A percentile compares a stretch with the other conserved stretches of the same genome.
Conservation (phyloP, 2,888 invertebrate species). For the Eupithecia inturbata region DNA sequence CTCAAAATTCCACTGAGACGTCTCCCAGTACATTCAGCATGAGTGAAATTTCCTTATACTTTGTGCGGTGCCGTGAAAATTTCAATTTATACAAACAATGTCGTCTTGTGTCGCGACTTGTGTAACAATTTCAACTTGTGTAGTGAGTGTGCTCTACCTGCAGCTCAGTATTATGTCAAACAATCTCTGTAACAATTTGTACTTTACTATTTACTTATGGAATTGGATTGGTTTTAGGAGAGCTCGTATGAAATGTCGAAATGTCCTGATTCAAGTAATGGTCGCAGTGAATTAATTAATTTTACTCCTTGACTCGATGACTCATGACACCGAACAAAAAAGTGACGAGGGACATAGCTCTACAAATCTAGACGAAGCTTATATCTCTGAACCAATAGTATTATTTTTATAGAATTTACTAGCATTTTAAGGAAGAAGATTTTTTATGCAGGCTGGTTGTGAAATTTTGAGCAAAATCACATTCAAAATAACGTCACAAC, state of each 20-base stretch:
- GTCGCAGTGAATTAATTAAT: neutral
- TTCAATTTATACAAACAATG: constrained; percentile 62
- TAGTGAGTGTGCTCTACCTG: constrained; percentile 8
- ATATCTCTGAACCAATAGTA: too few species aligned
- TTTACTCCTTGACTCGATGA: neutral
- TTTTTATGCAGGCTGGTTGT: neutral
- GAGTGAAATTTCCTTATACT: constrained; percentile 56
- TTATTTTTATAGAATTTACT: too few species aligned
- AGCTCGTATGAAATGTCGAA: neutral
- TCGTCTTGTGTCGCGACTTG: constrained; percentile 34
- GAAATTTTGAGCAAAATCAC: neutral
- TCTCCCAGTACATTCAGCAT: constrained; percentile 47
- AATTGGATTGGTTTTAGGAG: constrained; percentile 1
- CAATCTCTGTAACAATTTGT: neutral
- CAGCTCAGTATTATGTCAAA: constrained; percentile 8
- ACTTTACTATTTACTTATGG: constrained; percentile 4
- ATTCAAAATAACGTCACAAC: neutral
- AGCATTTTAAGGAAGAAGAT: too few species aligned
- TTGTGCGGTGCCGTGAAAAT: constrained; percentile 55
- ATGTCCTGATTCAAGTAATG: neutral
- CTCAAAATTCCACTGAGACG: constrained; percentile 24
- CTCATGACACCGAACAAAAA: neutral
- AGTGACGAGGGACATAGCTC: too few species aligned
- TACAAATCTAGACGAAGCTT: too few species aligned
- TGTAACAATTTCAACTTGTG: constrained; percentile 36